Base-by-base conservation (phyloP, 2,113 vertebrate genomes). In the Ascaphus truei region DNA sequence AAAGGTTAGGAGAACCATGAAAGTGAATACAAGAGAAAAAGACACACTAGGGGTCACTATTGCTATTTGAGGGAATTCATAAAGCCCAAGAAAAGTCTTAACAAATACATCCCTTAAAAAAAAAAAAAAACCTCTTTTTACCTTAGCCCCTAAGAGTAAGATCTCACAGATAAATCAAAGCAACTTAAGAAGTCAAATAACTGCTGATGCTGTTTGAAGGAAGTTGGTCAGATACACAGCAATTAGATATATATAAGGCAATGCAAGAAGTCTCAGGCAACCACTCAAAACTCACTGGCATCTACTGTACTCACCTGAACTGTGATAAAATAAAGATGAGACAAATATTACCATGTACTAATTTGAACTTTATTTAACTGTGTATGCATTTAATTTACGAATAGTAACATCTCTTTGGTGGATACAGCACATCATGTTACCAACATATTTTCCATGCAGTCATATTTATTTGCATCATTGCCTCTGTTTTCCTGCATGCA, bases 31-130 rank as follows among this genome's bases (percentile, higher is more conserved):
- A 78, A 5, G 26, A 34, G 13, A 2, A 16, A 13, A 86, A 87
- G 81, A 74, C 83, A 86, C 90, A 80, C 90, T 92, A 92, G 90
- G 87, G 88, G 90, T 87, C 88, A 84, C 88, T 92, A 84, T 92
- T 90, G 89, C 81, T 85, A 78, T 86, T 90, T 72, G 51, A 85
- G 80, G 79, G 69, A 75, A 83, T 57, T 45, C 43, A 64, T 71
- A 34, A 52, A 75, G 26, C 53, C 78, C 69, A 27, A 39, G 68
- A 39, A 59, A 79, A 64, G 60, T 27, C 72, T 68, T 58, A 27
- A 41, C 15, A 61, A 37, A 50, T 37, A 23, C 41, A 39, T 41
- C 45, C 39, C 50, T 59, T 33, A 52, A 71, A 71, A 61, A 37
- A n/a, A n/a, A n/a, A n/a, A n/a, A n/a, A n/a, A n/a, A n/a, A 43